Conservation (phyloP, 2,888 invertebrate genomes). For the Empis livida region DNA sequence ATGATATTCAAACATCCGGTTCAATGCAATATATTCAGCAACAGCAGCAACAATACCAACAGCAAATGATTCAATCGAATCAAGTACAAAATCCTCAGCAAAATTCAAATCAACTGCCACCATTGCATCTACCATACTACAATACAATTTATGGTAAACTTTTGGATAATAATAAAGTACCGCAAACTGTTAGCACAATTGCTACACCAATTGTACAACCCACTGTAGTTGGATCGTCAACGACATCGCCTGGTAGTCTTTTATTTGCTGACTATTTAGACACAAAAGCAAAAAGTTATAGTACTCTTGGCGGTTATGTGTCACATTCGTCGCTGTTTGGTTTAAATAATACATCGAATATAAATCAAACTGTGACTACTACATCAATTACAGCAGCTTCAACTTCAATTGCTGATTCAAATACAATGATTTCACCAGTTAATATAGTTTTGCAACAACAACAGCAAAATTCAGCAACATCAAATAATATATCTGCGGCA, state of each 20-base stretch:
- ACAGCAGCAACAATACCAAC: conserved; percentile 7
- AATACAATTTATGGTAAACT: conserved; percentile 38
- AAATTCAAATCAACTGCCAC: conserved; percentile 2
- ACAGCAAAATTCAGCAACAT: conserved; percentile 13
- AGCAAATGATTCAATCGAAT: conserved; percentile 7
- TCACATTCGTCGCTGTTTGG: conserved; percentile 13
- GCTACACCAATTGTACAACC: conserved; percentile 4
- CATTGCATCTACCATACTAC: conserved; percentile 25
- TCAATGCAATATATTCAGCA: conserved; percentile 2
- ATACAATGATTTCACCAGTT: not conserved
- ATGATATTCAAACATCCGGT: too few relatives aligned
- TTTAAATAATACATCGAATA: not conserved
- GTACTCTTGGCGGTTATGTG: conserved; percentile 19
- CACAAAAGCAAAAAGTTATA: conserved; percentile 23
- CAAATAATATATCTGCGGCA: conserved; percentile 9
- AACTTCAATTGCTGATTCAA: too few relatives aligned
- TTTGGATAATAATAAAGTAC: conserved; percentile 30
- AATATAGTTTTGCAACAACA: conserved; percentile 4
- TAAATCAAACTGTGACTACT: not conserved
- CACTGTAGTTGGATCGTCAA: conserved; percentile 1
- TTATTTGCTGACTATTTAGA: conserved; percentile 30
- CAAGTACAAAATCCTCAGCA: conserved; percentile 3
- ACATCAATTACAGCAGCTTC: not conserved
- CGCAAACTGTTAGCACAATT: not conserved
- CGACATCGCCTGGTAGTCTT: conserved; percentile 14